Base-by-base conservation (phyloP, 2,113 vertebrate species). In the Lepisosteus oculatus region DNA sequence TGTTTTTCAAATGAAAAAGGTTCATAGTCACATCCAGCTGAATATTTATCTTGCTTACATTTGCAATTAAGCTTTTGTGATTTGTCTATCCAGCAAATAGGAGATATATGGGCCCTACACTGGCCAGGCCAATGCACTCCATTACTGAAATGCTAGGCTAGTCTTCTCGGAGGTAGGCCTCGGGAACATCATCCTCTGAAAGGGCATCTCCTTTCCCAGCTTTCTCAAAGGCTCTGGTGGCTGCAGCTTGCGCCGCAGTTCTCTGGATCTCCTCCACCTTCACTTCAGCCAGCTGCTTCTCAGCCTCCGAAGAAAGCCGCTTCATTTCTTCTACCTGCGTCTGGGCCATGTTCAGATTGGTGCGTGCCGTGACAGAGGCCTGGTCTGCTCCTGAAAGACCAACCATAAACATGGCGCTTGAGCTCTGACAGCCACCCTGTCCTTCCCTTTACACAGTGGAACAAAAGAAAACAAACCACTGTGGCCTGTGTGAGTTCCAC, bases 361-460 rank as follows among this genome's bases (percentile, higher is more conserved):
- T 95, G 61, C 86, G 91, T 42, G 90, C 81, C 0, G 89, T 90
- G 45, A 95, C 15, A 0, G 91, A 95, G 2, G 95, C 94, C 57
- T 96, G 93, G 59, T 97, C 95, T 0, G 96, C 96, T 77, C 97
- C 97, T 99, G 86, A 29, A 65, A 62, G 78, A 41, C 75, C 41
- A 79, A 42, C 62, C 13, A 54, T 3, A 29, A 29, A 0, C 17
- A 29, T 29, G 17, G 1, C 17, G 17, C 17, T 29, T 29, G 17
- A 29, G 17, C 17, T 0, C 17, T 29, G 17, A 29, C 17, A 29
- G 17, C 17, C 17, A 29, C 17, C 17, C 17, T 29, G 17, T 29
- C 17, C 17, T 29, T 29, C 17, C 17, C 17, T 29, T 29, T 29
- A 29, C 17, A 29, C 17, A 1, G 17, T 29, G 17, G 17, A 29